These are phyloP conservation scores for Pelecanoides urinatrix DNA, from an alignment of 2,113 vertebrate genomes.

Conservation along the genomic window DNA sequence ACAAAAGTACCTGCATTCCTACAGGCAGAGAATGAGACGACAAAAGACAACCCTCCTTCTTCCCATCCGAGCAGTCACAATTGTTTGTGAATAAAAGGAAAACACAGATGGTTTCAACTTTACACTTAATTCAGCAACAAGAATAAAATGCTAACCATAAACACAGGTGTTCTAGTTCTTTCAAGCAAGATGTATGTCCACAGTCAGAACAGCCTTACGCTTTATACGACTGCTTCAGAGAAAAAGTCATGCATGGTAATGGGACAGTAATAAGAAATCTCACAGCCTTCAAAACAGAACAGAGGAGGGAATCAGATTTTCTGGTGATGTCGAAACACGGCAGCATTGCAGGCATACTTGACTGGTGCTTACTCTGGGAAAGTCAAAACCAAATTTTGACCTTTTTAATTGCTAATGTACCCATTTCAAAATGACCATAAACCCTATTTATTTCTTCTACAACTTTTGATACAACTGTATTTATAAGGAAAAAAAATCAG, in stretches of 20 bases:
- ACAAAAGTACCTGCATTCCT: background rate
- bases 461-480: background rate
- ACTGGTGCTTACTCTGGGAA: background rate
- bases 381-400: background rate
- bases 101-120: background rate
- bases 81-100: background rate
- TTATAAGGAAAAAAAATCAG: background rate
- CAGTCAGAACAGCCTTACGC: background rate
- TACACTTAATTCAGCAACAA: background rate
- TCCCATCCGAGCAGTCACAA: background rate
- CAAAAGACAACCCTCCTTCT: background rate
- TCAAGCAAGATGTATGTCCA: background rate
- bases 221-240: background rate
- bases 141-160: background rate
- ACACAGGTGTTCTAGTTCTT: background rate
- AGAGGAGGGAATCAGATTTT: background rate
- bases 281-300: background rate
- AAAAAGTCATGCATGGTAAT: background rate
- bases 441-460: background rate
- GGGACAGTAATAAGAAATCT: background rate
- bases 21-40: background rate
- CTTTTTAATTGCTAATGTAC: background rate
- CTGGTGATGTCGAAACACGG: rapidly evolving
- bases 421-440: background rate
- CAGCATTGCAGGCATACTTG: background rate